A percentile compares a stretch with the other conserved stretches of the same genome.
Conservation (phyloP, 2,888 invertebrate genomes). For the Neoaliturus tenellus region DNA sequence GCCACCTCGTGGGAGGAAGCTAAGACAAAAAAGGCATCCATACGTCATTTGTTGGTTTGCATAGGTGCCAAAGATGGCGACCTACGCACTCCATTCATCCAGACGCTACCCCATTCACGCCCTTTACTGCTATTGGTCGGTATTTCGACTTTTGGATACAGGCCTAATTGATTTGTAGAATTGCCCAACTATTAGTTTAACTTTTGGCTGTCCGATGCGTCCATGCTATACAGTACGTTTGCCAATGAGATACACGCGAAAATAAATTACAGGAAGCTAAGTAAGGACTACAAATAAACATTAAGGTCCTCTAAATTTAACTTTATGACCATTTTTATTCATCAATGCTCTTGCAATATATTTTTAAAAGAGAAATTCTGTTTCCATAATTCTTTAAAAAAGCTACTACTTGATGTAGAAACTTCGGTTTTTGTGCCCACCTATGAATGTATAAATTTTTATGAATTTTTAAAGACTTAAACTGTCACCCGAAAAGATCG, state of each 20-base stretch:
- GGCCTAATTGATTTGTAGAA: conserved; percentile 27
- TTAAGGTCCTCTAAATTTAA: too few relatives aligned
- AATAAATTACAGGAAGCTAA: too few relatives aligned
- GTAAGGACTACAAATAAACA: too few relatives aligned
- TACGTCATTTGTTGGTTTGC: not conserved
- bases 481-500: too few relatives aligned
- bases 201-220: not conserved
- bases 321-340: too few relatives aligned
- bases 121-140: conserved; percentile 13
- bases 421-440: too few relatives aligned
- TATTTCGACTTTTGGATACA: conserved; percentile 14
- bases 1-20: not conserved
- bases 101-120: conserved; percentile 12
- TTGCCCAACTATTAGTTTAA: not conserved
- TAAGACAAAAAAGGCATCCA: not conserved
- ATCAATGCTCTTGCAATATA: too few relatives aligned
- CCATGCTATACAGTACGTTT: not conserved
- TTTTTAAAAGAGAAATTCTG: too few relatives aligned
- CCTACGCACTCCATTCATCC: conserved; percentile 19
- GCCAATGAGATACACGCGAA: not conserved
- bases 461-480: too few relatives aligned
- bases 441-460: too few relatives aligned
- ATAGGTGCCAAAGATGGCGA: conserved; percentile 4
- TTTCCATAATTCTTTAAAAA: too few relatives aligned
- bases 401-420: too few relatives aligned